These are phyloP conservation scores for Lepidotrigona ventralis DNA, from an alignment of 1,140 invertebrate species.

Conservation along the genomic window DNA sequence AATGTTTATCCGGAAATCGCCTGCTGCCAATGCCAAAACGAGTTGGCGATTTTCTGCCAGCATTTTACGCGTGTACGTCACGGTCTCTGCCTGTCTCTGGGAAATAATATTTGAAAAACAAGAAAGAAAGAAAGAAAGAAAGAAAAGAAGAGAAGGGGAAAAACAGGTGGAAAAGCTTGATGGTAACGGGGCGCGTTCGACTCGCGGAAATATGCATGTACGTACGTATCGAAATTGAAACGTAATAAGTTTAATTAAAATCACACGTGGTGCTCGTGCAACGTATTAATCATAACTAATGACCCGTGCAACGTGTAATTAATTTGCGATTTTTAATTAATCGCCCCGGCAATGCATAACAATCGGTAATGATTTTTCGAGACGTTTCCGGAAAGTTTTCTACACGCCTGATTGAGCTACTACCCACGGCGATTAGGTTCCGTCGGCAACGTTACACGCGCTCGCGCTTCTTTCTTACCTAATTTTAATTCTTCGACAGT, in stretches of 20 bases:
- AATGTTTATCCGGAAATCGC: constrained; percentile 59
- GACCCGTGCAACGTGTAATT: constrained; percentile 9
- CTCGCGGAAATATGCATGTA: neutral
- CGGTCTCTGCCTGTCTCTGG: neutral
- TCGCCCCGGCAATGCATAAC: neutral
- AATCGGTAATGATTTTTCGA: neutral
- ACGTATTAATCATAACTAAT: constrained; percentile 22
- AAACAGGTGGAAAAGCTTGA: neutral
- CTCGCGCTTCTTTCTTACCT: neutral
- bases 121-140: neutral
- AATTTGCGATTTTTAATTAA: constrained; percentile 26
- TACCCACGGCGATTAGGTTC: neutral
- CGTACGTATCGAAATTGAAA: neutral
- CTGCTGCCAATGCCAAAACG: neutral
- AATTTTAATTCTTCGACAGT: neutral
- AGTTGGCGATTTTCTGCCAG: neutral
- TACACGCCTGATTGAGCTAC: neutral
- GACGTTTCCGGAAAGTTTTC: neutral
- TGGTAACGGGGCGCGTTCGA: too few relatives aligned
- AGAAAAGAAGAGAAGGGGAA: too few relatives aligned
- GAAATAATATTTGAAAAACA: neutral
- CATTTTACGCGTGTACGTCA: neutral
- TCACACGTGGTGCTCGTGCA: neutral
- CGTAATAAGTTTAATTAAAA: constrained; percentile 24
- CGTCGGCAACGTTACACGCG: neutral